Percentiles rank a stretch among this genome's conserved stretches.
Evolutionary conservation across 1,140 invertebrate genomes (phyloP).

Genomic region (Drosophila parvula): DNA sequence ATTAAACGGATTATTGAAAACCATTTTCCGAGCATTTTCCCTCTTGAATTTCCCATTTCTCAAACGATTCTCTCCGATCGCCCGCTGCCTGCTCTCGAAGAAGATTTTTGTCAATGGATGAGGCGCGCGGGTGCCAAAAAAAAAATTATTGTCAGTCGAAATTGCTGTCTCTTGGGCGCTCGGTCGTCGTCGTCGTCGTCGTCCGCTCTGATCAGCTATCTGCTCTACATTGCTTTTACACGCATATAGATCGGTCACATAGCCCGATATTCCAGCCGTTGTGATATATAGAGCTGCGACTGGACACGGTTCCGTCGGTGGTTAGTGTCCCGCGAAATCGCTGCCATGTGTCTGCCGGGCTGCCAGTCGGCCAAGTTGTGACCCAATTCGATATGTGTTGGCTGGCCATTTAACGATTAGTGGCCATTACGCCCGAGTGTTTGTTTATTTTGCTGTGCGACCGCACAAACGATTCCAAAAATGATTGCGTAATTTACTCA

Average conservation of each 20-base stretch:
- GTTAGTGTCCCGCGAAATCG: constrained; percentile 7
- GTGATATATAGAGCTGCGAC: not conserved
- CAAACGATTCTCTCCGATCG: constrained; percentile 25
- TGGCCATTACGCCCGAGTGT: constrained; percentile 61
- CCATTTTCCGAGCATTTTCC: constrained; percentile 14
- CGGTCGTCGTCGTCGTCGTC: constrained; percentile 45
- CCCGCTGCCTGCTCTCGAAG: constrained; percentile 11
- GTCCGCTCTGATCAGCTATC: constrained; percentile 24
- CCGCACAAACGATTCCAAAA: constrained; percentile 43
- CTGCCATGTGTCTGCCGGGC: constrained; percentile 41
- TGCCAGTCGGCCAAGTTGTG: constrained; percentile 14
- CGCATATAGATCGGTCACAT: constrained; percentile 3
- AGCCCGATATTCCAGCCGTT: constrained; percentile 21
- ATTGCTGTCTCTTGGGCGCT: constrained; percentile 76
- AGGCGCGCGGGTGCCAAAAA: constrained; percentile 76
- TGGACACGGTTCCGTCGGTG: not conserved
- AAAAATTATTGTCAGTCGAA: constrained; percentile 80
- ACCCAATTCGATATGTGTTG: constrained; percentile 30
- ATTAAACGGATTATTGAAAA: no score
- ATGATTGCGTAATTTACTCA: constrained; percentile 73
- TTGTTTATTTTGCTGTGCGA: constrained; percentile 65
- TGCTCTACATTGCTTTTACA: constrained; percentile 24
- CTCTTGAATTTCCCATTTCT: constrained; percentile 31
- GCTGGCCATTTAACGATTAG: constrained; percentile 52
- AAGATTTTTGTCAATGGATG: constrained; percentile 59